Base-by-base conservation (phyloP, 2,113 vertebrate genomes). In the Triplophysa siluroides region DNA sequence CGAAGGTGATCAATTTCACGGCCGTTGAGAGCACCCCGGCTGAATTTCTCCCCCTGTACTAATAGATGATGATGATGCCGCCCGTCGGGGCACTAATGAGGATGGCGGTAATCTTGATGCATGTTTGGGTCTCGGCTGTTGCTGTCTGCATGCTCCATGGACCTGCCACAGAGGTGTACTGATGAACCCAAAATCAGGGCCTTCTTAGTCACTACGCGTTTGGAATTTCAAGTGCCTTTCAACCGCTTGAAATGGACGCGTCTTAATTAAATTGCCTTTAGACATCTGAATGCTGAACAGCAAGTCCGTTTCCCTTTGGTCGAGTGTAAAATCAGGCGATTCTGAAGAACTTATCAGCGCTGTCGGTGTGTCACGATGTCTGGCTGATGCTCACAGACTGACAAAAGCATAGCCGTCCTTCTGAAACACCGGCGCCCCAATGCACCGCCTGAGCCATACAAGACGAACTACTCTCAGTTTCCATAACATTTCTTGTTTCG, bases 401-500 rank as follows among this genome's bases (percentile, higher is more conserved):
- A 83, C 38, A 71, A 54, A 76, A 54, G 33, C 61, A 47, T 61
- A 74, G 29, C 56, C 56, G 60, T 81, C 67, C 73, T 60, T 80
- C 58, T 75, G 70, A 83, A 79, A 52, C 60, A 60, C 78, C 68
- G 72, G 73, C 10, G 14, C 50, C 64, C 11, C 13, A 26, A 29
- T 72, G 18, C 62, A 65, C 73, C 33, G 26, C 67, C 66, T 80
- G 72, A 76, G 64, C 50, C 43, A 50, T 64, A 33, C 67, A 81
- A 73, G 63, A 60, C 64, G 62, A 56, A 26, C 73, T 77, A 81
- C 66, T 26, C 79, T 33, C 79, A 54, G 70, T 71, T 79, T 83
- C 72, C 65, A 77, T 72, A 80, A 78, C 66, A 73, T 66, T 77
- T 77, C 80, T 82, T 72, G 50, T 71, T 76, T 71, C 33, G 38